Evolutionary conservation across 1,140 invertebrate species (phyloP), one percentile per base, ranked within the genome.

Genomic region (Sarcophaga bullata): DNA sequence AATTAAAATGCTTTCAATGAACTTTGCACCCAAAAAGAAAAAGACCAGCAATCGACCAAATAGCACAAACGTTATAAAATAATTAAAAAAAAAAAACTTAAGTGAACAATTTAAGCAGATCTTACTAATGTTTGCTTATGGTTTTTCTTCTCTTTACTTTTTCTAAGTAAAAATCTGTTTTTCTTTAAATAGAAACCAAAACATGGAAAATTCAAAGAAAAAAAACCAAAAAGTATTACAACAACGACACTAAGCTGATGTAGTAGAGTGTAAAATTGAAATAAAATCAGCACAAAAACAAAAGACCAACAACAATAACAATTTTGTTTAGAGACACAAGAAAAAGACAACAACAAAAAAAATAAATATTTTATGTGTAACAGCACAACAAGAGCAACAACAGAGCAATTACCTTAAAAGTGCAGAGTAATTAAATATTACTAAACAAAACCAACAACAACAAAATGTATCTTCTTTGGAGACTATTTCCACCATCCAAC

Each of bases 191-290:
- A 48, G 17, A 52, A 50, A 78, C 75, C 75, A 78, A n/a, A n/a
- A n/a, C n/a, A n/a, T n/a, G n/a, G n/a, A n/a, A n/a, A n/a, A n/a
- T n/a, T n/a, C n/a, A n/a, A n/a, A n/a, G n/a, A 13, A 13, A 11
- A 58, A 58, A 68, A 68, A n/a, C 62, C 62, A 19, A 25, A 25
- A 10, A 68, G 9, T 10, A 52, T 13, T 10, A 52, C 50, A 52
- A 68, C 62, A 68, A 68, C 62, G 19, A 68, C 6, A 17, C 10
- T 19, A 68, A 19, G 19, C 62, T 19, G 62, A 68, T 25, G 62
- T 68, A 68, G 62, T 68, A 68, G 62, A 68, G 62, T 68, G 62
- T 68, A 68, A 68, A 68, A 68, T 68, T 68, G 58, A 68, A 68
- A 19, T 68, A 68, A 19, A n/a, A 68, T 37, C 62, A 68, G 6